Percentiles rank a stretch among this genome's conserved stretches.
These are phyloP conservation scores for Trichomycterus rosablanca DNA, from an alignment of 2,113 vertebrate genomes.

Conservation along the genomic window DNA sequence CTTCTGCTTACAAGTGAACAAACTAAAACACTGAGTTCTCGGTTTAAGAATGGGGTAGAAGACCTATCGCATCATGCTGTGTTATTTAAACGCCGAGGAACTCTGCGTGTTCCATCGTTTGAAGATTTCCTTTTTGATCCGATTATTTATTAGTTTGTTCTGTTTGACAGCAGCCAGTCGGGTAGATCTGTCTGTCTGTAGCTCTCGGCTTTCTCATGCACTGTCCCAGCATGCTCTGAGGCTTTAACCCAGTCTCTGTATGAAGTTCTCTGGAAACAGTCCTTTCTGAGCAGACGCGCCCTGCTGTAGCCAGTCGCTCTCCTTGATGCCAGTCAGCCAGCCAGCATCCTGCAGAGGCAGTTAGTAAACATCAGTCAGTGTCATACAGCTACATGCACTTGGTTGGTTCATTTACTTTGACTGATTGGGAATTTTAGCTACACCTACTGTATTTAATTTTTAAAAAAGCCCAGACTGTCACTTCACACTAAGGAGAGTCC, in stretches of 20 bases:
- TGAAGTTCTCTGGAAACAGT: constrained; percentile 96
- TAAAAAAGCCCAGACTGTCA: too few relatives aligned
- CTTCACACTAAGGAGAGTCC: too few relatives aligned
- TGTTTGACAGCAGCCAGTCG: constrained; percentile 30
- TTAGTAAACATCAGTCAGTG: background rate
- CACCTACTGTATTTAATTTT: too few relatives aligned
- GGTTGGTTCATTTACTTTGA: too few relatives aligned
- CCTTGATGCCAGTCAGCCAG: constrained; percentile 89
- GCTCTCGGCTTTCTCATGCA: constrained; percentile 51
- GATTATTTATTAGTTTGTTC: too few relatives aligned
- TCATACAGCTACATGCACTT: background rate
- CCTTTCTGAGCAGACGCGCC: constrained; percentile 76
- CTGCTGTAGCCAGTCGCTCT: constrained; percentile 81
- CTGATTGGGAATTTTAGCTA: too few relatives aligned
- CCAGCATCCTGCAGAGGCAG: constrained; percentile 83
- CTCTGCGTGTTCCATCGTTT: constrained; percentile 28
- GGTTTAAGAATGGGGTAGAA: constrained; percentile 58
- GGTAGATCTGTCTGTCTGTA: constrained; percentile 55
- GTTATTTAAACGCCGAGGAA: constrained; percentile 41
- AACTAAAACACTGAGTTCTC: constrained; percentile 59
- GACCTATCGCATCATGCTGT: constrained; percentile 62
- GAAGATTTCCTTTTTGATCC: constrained; percentile 37
- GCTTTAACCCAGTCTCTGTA: constrained; percentile 73
- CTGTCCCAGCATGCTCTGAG: constrained; percentile 7
- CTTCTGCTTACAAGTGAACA: constrained; percentile 60